Evolutionary conservation across 1,140 invertebrate species (phyloP).

Genomic region (Bombus waltoni): DNA sequence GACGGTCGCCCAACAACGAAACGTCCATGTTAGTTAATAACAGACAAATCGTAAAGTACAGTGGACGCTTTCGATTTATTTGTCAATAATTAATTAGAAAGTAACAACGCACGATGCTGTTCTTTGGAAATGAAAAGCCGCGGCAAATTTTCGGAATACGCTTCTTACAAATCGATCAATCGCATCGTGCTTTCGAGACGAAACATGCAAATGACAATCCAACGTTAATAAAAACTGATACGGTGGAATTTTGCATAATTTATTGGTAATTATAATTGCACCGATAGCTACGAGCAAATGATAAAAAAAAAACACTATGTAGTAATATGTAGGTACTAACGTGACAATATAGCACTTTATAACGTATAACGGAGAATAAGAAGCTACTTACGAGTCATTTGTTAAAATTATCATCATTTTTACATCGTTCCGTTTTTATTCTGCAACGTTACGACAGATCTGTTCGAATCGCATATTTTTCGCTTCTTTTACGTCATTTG

Average conservation of each 20-base stretch:
- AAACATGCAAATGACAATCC: not conserved
- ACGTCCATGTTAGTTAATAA: not conserved
- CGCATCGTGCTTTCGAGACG: not conserved
- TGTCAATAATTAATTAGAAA: not conserved
- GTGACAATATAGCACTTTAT: not conserved
- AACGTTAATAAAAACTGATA: too few species aligned
- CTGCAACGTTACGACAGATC: not conserved
- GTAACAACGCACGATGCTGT: rapidly evolving
- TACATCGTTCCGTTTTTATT: not conserved
- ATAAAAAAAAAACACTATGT: too few species aligned
- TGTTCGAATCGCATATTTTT: not conserved
- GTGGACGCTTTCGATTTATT: not conserved
- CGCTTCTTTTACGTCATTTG: not conserved
- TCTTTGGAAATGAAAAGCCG: not conserved
- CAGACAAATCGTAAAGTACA: too few species aligned
- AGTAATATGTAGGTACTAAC: not conserved
- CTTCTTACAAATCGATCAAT: not conserved
- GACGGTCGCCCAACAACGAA: not conserved
- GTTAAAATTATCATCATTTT: not conserved
- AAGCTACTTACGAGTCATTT: not conserved
- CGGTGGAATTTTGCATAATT: too few species aligned
- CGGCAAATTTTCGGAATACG: not conserved
- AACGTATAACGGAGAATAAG: not conserved
- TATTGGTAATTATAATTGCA: too few species aligned
- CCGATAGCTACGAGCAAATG: too few species aligned